phyloP scores from a whole-genome alignment of 2,113 vertebrate species.

The Haplotaxodon microlepis region DNA sequence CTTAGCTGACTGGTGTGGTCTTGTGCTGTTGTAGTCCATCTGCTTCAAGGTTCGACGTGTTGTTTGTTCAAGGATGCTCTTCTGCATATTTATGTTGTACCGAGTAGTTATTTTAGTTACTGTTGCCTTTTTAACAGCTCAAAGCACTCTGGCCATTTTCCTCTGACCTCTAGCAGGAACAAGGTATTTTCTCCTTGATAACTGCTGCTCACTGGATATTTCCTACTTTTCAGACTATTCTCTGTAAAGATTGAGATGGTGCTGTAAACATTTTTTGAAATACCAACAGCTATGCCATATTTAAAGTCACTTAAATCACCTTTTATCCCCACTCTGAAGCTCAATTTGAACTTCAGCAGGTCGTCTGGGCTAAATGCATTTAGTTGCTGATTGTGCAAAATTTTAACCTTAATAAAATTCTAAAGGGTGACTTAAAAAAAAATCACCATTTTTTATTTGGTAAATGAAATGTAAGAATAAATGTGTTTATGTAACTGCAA shows the following conservation, averaged over 20 bases:
- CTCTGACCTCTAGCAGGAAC: not conserved
- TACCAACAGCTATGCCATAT: not conserved
- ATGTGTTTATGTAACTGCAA: not conserved
- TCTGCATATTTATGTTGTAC: not conserved
- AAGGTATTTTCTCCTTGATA: not conserved
- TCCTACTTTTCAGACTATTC: not conserved
- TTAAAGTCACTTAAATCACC: not conserved
- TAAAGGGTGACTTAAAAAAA: not conserved
- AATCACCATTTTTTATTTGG: not conserved
- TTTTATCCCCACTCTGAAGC: not conserved
- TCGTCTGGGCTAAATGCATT: not conserved
- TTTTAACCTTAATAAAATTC: rapidly evolving
- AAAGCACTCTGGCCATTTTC: not conserved
- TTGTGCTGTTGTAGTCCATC: not conserved
- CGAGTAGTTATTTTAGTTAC: not conserved
- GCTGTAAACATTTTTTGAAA: not conserved
- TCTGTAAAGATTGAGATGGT: not conserved
- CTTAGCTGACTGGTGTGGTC: not conserved
- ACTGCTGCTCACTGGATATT: not conserved
- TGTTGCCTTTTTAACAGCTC: not conserved
- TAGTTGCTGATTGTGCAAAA: not conserved
- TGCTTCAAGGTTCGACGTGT: not conserved
- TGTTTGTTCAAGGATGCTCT: not conserved
- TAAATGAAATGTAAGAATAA: not conserved
- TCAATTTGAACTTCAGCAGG: not conserved